Percentiles rank a stretch among this genome's conserved stretches.
These are phyloP conservation scores for Hedychridium roseum DNA, from an alignment of 2,888 invertebrate species.

Conservation along the genomic window DNA sequence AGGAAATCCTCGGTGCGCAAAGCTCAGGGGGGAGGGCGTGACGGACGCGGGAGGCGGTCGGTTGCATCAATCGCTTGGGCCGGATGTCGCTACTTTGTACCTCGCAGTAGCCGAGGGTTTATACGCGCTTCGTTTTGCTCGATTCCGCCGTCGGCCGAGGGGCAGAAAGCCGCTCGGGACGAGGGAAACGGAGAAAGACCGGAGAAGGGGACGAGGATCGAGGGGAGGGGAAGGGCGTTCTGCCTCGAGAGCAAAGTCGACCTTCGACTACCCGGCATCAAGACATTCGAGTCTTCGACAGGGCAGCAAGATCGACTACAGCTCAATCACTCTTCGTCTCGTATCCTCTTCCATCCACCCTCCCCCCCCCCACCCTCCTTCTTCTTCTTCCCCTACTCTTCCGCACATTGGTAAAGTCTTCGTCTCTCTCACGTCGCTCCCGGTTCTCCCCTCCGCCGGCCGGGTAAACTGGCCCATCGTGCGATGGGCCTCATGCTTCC, in stretches of 20 bases:
- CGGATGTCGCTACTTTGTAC: slow-evolving; percentile 22
- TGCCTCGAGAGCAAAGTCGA: slow-evolving; percentile 52
- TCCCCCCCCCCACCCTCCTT: slow-evolving; percentile 18
- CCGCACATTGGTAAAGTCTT: slow-evolving; percentile 5
- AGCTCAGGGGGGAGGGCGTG: no score
- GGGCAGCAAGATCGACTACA: slow-evolving; percentile 61
- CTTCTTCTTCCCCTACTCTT: slow-evolving; percentile 9
- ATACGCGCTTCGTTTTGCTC: no score
- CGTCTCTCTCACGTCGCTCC: slow-evolving; percentile 3
- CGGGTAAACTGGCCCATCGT: slow-evolving; percentile 22
- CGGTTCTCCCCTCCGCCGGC: neutral
- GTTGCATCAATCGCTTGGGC: neutral
- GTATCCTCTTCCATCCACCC: slow-evolving; percentile 43
- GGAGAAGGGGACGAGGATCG: slow-evolving; percentile 10
- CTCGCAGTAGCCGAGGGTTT: no score
- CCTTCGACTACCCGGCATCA: slow-evolving; percentile 55
- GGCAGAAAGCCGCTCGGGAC: slow-evolving; percentile 5
- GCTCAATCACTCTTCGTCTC: slow-evolving; percentile 63
- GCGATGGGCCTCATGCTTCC: slow-evolving; percentile 12
- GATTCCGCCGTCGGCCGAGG: neutral
- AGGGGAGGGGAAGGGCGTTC: slow-evolving; percentile 18
- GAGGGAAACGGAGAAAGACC: neutral
- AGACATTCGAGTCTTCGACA: slow-evolving; percentile 59
- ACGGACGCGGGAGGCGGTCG: neutral
- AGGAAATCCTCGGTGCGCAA: no score